A percentile compares a stretch with the other conserved stretches of the same genome.
Conservation (phyloP, 2,113 vertebrate genomes). For the Neogale vison region DNA sequence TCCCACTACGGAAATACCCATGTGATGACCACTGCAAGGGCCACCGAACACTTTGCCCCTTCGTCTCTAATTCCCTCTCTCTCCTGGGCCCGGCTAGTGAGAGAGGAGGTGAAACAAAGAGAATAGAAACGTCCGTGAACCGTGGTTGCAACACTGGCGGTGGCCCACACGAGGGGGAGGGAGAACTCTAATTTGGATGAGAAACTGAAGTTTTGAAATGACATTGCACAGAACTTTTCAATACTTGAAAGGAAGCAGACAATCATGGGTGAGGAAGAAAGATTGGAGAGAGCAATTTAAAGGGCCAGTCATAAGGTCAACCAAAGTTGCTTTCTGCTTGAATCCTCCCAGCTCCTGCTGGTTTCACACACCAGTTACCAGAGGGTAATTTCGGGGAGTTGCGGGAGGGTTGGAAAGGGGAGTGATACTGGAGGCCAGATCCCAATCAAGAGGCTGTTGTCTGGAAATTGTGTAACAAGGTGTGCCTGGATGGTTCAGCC, state of each 20-base stretch:
- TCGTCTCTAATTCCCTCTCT: not conserved
- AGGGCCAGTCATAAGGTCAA: not conserved
- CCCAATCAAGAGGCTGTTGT: not conserved
- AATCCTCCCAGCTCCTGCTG: not conserved
- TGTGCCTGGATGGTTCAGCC: not conserved
- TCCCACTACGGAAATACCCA: not conserved
- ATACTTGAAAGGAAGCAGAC: not conserved
- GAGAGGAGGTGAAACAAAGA: not conserved
- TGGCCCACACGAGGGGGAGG: not conserved
- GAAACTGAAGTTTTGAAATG: conserved; percentile 31
- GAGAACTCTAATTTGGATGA: not conserved
- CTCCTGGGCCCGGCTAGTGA: not conserved
- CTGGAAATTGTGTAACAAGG: not conserved
- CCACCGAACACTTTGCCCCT: not conserved
- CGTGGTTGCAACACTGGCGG: not conserved
- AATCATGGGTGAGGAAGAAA: not conserved
- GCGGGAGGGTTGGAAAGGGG: not conserved
- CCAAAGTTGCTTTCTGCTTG: conserved; percentile 15
- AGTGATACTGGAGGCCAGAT: not conserved
- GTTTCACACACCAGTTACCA: not conserved
- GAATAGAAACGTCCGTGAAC: not conserved
- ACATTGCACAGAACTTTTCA: conserved; percentile 7
- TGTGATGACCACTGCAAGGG: not conserved
- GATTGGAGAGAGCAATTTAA: not conserved
- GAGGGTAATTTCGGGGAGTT: not conserved